phyloP scores from a whole-genome alignment of 2,113 vertebrate species.

The Actenoides hombroni region DNA sequence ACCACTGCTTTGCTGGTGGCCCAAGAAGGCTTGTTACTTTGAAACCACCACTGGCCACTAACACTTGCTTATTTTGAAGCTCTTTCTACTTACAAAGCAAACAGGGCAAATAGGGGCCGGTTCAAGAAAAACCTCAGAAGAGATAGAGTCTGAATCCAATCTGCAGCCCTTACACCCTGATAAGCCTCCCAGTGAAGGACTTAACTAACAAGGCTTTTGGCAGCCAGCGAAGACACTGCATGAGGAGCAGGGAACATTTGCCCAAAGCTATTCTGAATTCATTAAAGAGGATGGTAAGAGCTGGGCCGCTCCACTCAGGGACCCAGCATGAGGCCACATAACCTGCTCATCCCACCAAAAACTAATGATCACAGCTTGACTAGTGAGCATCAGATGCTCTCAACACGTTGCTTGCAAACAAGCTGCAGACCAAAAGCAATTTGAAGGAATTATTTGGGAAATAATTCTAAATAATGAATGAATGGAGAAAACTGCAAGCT shows the following conservation, averaged over 20 bases:
- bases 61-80: background rate
- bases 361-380: background rate
- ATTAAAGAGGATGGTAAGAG: background rate
- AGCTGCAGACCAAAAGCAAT: slow-evolving; percentile 32
- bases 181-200: background rate
- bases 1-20: background rate
- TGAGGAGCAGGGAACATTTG: fast-evolving
- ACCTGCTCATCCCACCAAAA: background rate
- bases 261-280: slow-evolving; percentile 13
- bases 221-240: background rate
- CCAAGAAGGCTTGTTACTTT: background rate
- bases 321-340: background rate
- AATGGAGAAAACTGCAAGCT: slow-evolving; percentile 46
- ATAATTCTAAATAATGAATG: slow-evolving; percentile 68
- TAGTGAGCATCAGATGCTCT: background rate
- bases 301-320: background rate
- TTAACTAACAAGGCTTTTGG: background rate
- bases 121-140: background rate
- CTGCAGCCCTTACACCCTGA: background rate
- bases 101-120: fast-evolving
- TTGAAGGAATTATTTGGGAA: slow-evolving; percentile 49
- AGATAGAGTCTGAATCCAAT: fast-evolving
- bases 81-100: background rate
- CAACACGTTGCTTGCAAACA: slow-evolving; percentile 16
- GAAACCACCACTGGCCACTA: background rate